Evolutionary conservation across 2,888 invertebrate species (phyloP).

Genomic region (Eulithis prunata): DNA sequence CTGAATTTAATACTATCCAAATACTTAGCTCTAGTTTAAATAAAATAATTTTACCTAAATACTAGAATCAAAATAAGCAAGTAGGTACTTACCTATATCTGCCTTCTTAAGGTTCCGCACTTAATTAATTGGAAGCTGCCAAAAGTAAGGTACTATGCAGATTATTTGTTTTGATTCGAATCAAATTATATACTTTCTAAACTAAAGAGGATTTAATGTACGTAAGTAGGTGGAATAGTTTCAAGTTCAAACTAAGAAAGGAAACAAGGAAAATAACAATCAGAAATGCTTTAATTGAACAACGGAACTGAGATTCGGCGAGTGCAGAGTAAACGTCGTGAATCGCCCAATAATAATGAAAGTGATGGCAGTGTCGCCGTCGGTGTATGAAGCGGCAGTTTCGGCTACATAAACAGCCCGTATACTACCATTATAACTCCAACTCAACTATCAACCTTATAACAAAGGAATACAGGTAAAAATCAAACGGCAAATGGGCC

Average conservation of each 20-base stretch:
- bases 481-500: constrained; percentile 46
- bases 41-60: too few species aligned
- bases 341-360: constrained; percentile 85
- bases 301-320: constrained; percentile 74
- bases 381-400: constrained; percentile 84
- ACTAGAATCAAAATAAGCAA: too few species aligned
- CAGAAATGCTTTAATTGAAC: constrained; percentile 77
- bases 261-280: constrained; percentile 71
- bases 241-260: constrained; percentile 25
- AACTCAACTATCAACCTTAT: constrained; percentile 45
- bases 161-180: too few species aligned
- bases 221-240: too few species aligned
- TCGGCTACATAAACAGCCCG: constrained; percentile 84
- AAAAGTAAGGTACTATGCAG: too few species aligned
- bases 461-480: constrained; percentile 42
- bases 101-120: too few species aligned
- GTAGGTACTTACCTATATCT: too few species aligned
- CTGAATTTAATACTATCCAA: too few species aligned
- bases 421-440: constrained; percentile 62
- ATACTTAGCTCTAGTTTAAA: too few species aligned
- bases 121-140: too few species aligned
- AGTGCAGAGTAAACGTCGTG: constrained; percentile 80
- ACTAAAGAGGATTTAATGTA: too few species aligned
- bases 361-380: constrained; percentile 81
- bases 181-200: too few species aligned